These are phyloP conservation scores for Sylvietta virens DNA, from an alignment of 2,113 vertebrate genomes.

Conservation along the genomic window DNA sequence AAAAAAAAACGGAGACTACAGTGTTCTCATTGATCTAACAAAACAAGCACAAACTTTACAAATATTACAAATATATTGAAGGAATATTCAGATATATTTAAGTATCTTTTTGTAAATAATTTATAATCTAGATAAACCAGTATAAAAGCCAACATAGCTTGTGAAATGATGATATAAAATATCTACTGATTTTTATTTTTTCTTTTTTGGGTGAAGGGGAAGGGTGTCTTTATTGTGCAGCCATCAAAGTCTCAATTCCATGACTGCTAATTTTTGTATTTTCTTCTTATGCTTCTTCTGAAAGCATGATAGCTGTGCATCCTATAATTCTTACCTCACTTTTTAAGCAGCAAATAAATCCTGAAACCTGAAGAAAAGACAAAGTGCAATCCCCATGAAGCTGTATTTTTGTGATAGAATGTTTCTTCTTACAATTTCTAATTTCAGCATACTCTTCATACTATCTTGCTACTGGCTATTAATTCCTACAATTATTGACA, in stretches of 20 bases:
- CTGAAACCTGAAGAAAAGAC: not conserved
- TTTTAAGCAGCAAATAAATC: not conserved
- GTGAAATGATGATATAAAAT: not conserved
- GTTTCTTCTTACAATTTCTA: not conserved
- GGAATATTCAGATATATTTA: not conserved
- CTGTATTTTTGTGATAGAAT: not conserved
- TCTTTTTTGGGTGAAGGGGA: rapidly evolving
- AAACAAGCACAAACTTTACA: not conserved
- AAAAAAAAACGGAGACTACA: not conserved
- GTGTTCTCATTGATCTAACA: not conserved
- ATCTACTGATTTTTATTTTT: not conserved
- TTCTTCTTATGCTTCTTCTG: not conserved
- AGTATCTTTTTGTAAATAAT: not conserved
- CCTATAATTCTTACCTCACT: not conserved
- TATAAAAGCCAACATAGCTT: not conserved
- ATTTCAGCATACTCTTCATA: not conserved
- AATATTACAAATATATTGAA: not conserved
- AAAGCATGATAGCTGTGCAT: not conserved
- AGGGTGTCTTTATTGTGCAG: not conserved
- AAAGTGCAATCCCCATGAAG: not conserved
- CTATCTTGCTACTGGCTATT: not conserved
- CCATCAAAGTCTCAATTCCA: not conserved
- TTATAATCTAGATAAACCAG: not conserved
- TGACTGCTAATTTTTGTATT: not conserved
- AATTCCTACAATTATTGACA: not conserved